Evolutionary conservation across 2,797 vertebrate species (phyloP).

Genomic region (Lacerta agilis): DNA sequence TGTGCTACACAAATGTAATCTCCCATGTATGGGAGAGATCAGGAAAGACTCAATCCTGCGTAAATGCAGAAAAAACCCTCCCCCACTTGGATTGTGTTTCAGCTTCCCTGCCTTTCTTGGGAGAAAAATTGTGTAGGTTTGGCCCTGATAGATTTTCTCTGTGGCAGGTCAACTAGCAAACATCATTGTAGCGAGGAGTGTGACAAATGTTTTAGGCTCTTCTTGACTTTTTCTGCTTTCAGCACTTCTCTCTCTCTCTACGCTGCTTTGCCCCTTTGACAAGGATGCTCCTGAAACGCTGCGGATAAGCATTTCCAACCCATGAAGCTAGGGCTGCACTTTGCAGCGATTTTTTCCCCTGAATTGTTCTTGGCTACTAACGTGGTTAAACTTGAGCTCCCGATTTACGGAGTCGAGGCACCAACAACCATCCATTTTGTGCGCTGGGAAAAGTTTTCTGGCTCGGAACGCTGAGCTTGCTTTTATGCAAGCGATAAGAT

Average conservation of each 20-base stretch:
- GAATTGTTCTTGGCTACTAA: neutral
- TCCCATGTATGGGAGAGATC: neutral
- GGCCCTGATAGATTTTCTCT: no score
- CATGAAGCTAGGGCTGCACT: rapidly evolving
- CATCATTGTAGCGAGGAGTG: neutral
- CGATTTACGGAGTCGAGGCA: neutral
- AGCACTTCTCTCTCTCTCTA: neutral
- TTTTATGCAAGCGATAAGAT: neutral
- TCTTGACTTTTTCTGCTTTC: neutral
- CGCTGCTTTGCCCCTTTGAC: neutral
- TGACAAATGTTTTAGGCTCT: neutral
- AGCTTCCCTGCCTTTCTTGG: neutral
- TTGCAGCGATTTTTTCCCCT: neutral
- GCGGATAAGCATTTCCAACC: neutral
- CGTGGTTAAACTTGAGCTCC: neutral
- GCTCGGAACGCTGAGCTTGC: neutral
- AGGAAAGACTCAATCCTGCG: neutral
- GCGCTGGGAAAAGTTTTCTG: neutral
- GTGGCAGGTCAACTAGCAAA: neutral
- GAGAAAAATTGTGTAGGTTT: neutral
- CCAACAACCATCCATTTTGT: neutral
- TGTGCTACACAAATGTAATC: neutral
- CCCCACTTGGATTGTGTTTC: neutral
- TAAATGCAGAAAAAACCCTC: neutral
- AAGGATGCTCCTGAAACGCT: constrained; percentile 1